These are phyloP conservation scores for Acanthopagrus latus DNA, from an alignment of 2,797 vertebrate species.

Conservation along the genomic window DNA sequence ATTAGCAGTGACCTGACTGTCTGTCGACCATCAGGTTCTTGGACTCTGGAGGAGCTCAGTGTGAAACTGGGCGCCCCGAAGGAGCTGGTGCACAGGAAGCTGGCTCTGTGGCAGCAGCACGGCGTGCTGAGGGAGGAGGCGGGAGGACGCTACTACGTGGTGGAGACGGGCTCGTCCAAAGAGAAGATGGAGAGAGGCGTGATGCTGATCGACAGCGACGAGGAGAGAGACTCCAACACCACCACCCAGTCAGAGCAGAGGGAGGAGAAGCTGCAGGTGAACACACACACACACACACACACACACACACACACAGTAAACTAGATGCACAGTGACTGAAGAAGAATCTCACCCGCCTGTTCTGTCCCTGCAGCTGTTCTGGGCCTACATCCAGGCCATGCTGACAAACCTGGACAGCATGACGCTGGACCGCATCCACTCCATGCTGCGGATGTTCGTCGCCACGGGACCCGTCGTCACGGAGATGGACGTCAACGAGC, in stretches of 20 bases:
- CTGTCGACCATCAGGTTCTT: constrained; percentile 81
- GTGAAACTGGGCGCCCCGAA: constrained; percentile 89
- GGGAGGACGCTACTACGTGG: constrained; percentile 88
- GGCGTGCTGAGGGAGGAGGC: constrained; percentile 93
- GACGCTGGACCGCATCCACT: constrained; percentile 96
- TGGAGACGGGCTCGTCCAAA: constrained; percentile 92
- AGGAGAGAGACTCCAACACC: constrained; percentile 97
- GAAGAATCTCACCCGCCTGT: neutral
- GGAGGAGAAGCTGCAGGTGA: constrained; percentile 91
- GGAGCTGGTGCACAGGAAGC: constrained; percentile 91
- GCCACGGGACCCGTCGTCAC: constrained; percentile 94
- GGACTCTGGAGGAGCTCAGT: constrained; percentile 93
- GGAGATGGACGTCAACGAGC: constrained; percentile 95
- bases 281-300: neutral
- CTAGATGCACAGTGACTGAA: too few species aligned
- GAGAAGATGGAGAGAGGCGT: constrained; percentile 90
- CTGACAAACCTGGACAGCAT: constrained; percentile 98
- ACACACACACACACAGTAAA: neutral
- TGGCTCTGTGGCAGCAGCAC: constrained; percentile 97
- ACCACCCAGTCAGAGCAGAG: constrained; percentile 97
- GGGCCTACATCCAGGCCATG: constrained; percentile 99
- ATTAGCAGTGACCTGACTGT: neutral
- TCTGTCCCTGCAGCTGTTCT: constrained; percentile 89
- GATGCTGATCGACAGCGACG: constrained; percentile 95
- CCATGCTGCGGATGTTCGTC: constrained; percentile 98